A percentile compares a stretch with the other conserved stretches of the same genome.
These are phyloP conservation scores for Gobiocypris rarus DNA, from an alignment of 2,113 vertebrate species.

Conservation along the genomic window DNA sequence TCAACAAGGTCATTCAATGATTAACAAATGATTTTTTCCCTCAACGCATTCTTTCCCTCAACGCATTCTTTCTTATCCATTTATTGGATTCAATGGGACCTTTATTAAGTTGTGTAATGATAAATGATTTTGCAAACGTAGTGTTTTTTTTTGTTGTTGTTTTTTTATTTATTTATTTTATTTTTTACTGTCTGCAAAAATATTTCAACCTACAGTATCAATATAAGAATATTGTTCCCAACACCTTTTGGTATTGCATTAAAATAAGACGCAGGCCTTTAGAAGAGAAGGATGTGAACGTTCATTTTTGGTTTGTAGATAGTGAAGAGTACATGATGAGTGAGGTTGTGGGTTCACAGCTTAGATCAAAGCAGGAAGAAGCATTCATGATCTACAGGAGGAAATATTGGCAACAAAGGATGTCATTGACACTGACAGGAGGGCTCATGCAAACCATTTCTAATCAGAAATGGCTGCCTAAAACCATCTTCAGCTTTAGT, in stretches of 20 bases:
- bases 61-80: neutral
- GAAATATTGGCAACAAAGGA: slow-evolving; percentile 60
- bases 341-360: slow-evolving; percentile 6
- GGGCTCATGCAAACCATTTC: slow-evolving; percentile 65
- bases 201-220: neutral
- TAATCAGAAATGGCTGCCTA: neutral
- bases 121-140: neutral
- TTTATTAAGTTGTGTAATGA: neutral
- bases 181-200: too few relatives aligned
- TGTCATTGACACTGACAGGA: slow-evolving; percentile 59
- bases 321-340: neutral
- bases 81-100: neutral
- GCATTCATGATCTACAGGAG: slow-evolving; percentile 47
- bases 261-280: neutral
- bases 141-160: neutral
- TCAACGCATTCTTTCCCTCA: neutral
- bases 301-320: slow-evolving; percentile 20
- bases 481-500: neutral
- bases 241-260: neutral
- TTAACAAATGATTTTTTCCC: neutral
- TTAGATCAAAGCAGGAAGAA: slow-evolving; percentile 53
- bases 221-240: neutral
- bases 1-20: neutral
- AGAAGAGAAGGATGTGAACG: neutral
- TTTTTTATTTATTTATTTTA: too few relatives aligned